Percentiles rank a stretch among this genome's conserved stretches.
phyloP scores from a whole-genome alignment of 2,888 invertebrate genomes.

The Morpho deidamia region DNA sequence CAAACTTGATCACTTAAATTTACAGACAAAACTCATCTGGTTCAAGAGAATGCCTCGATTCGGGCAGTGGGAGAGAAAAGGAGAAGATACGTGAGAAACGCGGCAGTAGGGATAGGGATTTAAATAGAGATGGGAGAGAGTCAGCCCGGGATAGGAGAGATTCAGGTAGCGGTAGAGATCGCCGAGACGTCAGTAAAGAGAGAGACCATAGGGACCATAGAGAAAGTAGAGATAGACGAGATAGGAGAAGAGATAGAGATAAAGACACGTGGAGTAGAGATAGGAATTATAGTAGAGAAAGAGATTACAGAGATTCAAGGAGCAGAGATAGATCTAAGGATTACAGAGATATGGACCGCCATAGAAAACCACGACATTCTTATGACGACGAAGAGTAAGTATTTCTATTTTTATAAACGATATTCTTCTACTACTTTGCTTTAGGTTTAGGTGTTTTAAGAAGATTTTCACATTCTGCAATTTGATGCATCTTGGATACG shows the following conservation, averaged over 20 bases:
- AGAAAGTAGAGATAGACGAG: constrained; percentile 48
- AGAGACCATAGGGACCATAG: constrained; percentile 45
- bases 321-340: constrained; percentile 70
- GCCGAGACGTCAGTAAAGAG: constrained; percentile 57
- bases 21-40: constrained; percentile 68
- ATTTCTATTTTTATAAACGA: background rate
- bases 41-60: constrained; percentile 68
- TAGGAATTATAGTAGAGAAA: constrained; percentile 66
- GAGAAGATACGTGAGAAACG: constrained; percentile 61
- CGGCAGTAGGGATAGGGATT: constrained; percentile 61
- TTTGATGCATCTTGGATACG: no score
- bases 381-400: constrained; percentile 86
- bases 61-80: constrained; percentile 72
- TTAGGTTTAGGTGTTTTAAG: no score
- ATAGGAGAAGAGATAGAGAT: constrained; percentile 56
- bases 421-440: no score
- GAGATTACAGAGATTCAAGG: constrained; percentile 59
- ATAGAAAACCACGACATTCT: constrained; percentile 80
- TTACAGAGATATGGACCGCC: constrained; percentile 71
- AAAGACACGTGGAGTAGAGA: constrained; percentile 61
- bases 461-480: no score
- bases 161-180: constrained; percentile 66
- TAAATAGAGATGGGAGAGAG: constrained; percentile 49
- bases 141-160: constrained; percentile 67
- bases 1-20: background rate